Percentiles rank a stretch among this genome's conserved stretches.
Conservation (phyloP, 1,140 invertebrate genomes). For the Caenorhabditis briggsae region DNA sequence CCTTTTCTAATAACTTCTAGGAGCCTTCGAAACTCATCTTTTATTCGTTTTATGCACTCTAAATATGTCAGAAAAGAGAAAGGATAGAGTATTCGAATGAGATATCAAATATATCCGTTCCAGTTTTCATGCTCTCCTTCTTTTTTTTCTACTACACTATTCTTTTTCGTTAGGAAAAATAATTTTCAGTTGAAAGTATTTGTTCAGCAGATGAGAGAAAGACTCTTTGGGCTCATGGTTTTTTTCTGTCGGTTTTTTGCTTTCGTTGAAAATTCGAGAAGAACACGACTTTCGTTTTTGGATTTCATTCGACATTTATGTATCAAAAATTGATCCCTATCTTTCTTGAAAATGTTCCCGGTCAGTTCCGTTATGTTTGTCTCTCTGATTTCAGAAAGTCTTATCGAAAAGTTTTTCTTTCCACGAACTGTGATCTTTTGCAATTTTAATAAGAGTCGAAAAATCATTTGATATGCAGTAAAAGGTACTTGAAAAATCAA, state of each 20-base stretch:
- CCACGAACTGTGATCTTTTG: background rate
- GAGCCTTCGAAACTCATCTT: background rate
- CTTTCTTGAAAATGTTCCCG: background rate
- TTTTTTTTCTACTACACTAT: slow-evolving; percentile 12
- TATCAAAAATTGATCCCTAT: no score
- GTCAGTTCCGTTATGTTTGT: background rate
- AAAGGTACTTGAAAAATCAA: background rate
- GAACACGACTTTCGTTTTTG: background rate
- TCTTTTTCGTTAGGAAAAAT: background rate
- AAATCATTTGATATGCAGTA: background rate
- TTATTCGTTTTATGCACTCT: background rate
- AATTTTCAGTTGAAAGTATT: background rate
- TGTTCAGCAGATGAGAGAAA: slow-evolving; percentile 16
- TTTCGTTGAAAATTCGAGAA: background rate
- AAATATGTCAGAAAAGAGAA: background rate
- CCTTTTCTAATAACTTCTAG: slow-evolving; percentile 31
- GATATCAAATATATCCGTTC: background rate
- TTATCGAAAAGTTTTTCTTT: background rate
- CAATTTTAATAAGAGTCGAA: background rate
- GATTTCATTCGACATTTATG: no score
- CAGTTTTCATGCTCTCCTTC: background rate
- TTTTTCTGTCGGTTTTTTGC: background rate
- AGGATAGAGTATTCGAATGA: background rate
- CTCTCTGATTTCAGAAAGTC: background rate
- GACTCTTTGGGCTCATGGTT: background rate